phyloP scores from a whole-genome alignment of 2,113 vertebrate genomes.

The Chloebia gouldiae region DNA sequence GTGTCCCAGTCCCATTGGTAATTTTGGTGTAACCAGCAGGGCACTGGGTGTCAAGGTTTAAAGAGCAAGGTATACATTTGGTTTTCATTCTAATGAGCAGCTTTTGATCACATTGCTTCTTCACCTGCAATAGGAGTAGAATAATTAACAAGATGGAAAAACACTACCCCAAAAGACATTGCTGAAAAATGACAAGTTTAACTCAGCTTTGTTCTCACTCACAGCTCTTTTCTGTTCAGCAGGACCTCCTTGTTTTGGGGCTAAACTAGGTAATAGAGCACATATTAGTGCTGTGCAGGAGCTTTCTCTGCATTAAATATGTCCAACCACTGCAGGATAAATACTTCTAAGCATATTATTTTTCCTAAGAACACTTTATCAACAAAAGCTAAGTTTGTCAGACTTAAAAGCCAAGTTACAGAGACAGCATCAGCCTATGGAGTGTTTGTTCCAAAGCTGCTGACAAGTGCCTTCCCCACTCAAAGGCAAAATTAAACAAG shows the following conservation, averaged over 20 bases:
- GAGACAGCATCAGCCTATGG: fast-evolving
- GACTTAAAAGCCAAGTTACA: not conserved
- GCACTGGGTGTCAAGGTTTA: constrained; percentile 53
- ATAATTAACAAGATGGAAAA: not conserved
- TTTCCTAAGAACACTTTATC: not conserved
- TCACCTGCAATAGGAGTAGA: constrained; percentile 23
- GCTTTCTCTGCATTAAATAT: not conserved
- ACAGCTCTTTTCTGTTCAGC: not conserved
- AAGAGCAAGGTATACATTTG: constrained; percentile 64
- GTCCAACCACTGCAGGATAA: not conserved
- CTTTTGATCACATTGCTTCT: constrained; percentile 70
- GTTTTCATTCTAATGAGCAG: constrained; percentile 66
- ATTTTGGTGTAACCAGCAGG: constrained; percentile 69
- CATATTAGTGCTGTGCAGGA: not conserved
- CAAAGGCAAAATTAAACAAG: not conserved
- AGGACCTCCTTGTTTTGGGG: not conserved
- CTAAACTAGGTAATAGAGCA: not conserved
- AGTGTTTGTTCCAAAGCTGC: not conserved
- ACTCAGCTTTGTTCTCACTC: not conserved
- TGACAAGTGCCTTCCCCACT: not conserved
- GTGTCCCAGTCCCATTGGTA: constrained; percentile 52
- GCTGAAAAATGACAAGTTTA: not conserved
- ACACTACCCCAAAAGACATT: not conserved
- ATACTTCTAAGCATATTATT: not conserved
- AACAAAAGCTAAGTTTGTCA: not conserved